Evolutionary conservation across 2,113 vertebrate genomes (phyloP).

Genomic region (Spizaetus ornatus): DNA sequence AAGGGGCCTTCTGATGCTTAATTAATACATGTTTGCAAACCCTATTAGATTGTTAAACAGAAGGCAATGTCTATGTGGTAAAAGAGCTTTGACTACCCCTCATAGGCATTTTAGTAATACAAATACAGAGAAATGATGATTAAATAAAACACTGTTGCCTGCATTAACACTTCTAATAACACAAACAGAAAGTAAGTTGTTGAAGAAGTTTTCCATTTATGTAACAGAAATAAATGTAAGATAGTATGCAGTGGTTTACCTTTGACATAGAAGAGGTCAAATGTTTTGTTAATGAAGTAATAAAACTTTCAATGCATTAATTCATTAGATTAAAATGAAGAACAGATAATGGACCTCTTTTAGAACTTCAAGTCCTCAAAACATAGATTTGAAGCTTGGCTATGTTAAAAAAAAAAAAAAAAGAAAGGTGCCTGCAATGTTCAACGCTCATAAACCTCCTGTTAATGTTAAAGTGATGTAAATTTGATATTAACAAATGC

Average conservation of each 20-base stretch:
- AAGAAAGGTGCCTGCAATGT: neutral
- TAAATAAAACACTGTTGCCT: neutral
- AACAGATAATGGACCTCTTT: neutral
- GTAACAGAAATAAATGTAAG: neutral
- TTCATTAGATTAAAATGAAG: neutral
- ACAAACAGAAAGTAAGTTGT: neutral
- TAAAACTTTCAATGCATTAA: neutral
- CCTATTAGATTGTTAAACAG: neutral
- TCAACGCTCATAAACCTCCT: neutral
- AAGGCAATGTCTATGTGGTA: neutral
- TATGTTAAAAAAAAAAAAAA: neutral
- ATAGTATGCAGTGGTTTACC: neutral
- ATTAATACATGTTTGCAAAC: neutral
- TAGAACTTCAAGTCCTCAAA: neutral
- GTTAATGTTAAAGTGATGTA: neutral
- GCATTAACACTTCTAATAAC: neutral
- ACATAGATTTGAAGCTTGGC: neutral
- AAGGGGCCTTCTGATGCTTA: neutral
- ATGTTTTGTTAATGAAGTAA: neutral
- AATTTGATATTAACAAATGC: neutral
- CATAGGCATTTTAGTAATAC: neutral
- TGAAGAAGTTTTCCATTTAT: neutral
- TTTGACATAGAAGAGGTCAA: neutral
- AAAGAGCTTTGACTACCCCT: neutral
- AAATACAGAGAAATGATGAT: neutral